These are phyloP conservation scores for Drosophila kurseongensis DNA, from an alignment of 1,140 invertebrate species.

Conservation along the genomic window DNA sequence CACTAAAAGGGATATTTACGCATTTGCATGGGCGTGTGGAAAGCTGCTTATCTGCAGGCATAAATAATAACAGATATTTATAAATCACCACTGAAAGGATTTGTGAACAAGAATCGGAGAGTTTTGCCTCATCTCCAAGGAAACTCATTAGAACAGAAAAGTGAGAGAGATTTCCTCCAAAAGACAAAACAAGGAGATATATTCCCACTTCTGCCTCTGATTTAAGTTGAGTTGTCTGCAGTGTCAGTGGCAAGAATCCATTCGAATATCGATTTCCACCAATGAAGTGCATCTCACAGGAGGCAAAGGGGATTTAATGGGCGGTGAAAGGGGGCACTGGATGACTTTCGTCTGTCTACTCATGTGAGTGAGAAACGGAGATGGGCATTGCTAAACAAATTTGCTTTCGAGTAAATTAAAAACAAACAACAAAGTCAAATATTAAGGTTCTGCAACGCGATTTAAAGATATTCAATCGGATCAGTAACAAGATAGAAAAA, in stretches of 20 bases:
- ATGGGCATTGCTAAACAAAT: constrained; percentile 55
- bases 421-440: constrained; percentile 78
- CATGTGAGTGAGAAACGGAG: background rate
- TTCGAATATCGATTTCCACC: constrained; percentile 61
- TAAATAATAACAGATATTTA: constrained; percentile 50
- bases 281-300: constrained; percentile 23
- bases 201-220: background rate
- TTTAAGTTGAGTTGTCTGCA: constrained; percentile 34
- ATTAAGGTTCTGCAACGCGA: constrained; percentile 68
- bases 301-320: constrained; percentile 13
- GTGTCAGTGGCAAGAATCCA: constrained; percentile 19
- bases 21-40: constrained; percentile 7
- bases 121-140: background rate
- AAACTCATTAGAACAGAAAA: constrained; percentile 29
- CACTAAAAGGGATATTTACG: constrained; percentile 12
- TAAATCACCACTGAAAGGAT: constrained; percentile 19
- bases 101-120: background rate
- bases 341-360: constrained; percentile 23
- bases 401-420: constrained; percentile 74
- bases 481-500: constrained; percentile 18
- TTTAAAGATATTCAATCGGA: constrained; percentile 53
- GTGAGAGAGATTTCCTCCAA: background rate
- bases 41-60: constrained; percentile 3
- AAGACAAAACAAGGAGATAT: background rate
- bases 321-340: background rate